These are phyloP conservation scores for Ara ararauna DNA, from an alignment of 2,797 vertebrate species.

Conservation along the genomic window DNA sequence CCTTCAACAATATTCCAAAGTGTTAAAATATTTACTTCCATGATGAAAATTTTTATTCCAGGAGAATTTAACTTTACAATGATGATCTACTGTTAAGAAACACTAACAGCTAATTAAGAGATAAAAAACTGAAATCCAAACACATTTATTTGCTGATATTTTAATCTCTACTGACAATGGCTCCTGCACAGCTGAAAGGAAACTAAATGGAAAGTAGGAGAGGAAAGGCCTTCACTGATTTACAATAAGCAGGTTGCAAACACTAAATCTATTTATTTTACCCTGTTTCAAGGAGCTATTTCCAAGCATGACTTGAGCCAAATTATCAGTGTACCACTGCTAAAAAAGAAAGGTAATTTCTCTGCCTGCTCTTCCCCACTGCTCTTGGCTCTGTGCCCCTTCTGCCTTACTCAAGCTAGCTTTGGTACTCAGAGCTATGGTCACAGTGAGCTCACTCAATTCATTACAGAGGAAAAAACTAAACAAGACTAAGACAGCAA, in stretches of 20 bases:
- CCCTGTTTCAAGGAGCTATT: background rate
- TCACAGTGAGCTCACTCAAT: background rate
- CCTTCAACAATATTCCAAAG: background rate
- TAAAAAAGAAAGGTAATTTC: background rate
- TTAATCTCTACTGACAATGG: background rate
- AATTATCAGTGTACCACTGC: background rate
- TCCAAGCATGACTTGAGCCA: background rate
- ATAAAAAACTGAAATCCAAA: background rate
- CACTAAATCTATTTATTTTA: background rate
- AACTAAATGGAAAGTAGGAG: background rate
- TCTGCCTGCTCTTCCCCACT: background rate
- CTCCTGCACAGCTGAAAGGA: background rate
- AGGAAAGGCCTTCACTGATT: background rate
- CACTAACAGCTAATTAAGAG: background rate
- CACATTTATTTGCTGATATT: background rate
- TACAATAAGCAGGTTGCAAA: background rate
- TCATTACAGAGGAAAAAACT: background rate
- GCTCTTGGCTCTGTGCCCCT: background rate
- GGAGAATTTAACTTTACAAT: background rate
- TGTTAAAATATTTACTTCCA: background rate
- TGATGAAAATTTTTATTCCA: background rate
- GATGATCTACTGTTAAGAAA: background rate
- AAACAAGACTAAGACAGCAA: background rate
- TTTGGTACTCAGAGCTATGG: rapidly evolving
- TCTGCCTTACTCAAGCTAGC: background rate